A percentile compares a stretch with the other conserved stretches of the same genome.
Evolutionary conservation across 2,888 invertebrate genomes (phyloP).

Genomic region (Morpho deidamia): DNA sequence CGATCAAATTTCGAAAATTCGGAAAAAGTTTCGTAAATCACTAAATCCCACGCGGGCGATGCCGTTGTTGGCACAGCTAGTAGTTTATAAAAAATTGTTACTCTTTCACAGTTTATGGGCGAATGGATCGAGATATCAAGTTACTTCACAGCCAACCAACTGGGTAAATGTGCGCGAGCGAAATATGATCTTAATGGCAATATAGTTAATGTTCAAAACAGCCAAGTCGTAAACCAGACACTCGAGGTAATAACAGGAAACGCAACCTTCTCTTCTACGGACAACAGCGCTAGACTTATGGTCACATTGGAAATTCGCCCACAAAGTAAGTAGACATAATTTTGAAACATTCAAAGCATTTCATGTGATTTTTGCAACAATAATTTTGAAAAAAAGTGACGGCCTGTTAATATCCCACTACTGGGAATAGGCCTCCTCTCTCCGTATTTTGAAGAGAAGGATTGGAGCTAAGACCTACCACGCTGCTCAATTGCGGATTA

Average conservation of each 20-base stretch:
- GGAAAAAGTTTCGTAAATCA: too few relatives aligned
- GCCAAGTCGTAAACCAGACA: conserved; percentile 47
- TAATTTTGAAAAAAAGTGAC: too few relatives aligned
- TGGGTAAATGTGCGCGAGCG: conserved; percentile 47
- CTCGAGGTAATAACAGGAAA: conserved; percentile 45
- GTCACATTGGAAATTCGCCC: conserved; percentile 46
- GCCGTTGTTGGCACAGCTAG: too few relatives aligned
- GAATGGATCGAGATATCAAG: conserved; percentile 54
- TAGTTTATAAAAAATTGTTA: background rate
- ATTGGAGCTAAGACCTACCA: too few relatives aligned
- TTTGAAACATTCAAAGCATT: background rate
- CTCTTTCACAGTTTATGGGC: conserved; percentile 47
- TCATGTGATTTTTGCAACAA: too few relatives aligned
- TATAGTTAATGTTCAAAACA: conserved; percentile 48
- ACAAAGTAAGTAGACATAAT: conserved; percentile 32
- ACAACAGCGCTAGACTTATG: conserved; percentile 43
- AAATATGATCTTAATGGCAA: conserved; percentile 38
- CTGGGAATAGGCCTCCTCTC: too few relatives aligned
- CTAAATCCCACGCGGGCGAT: too few relatives aligned
- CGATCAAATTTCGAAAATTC: too few relatives aligned
- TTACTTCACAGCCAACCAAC: conserved; percentile 44
- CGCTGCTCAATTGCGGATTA: too few relatives aligned
- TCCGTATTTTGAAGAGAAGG: too few relatives aligned
- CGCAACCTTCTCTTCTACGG: conserved; percentile 41
- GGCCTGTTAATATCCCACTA: too few relatives aligned